phyloP scores from a whole-genome alignment of 2,113 vertebrate species.

The Oplegnathus fasciatus region DNA sequence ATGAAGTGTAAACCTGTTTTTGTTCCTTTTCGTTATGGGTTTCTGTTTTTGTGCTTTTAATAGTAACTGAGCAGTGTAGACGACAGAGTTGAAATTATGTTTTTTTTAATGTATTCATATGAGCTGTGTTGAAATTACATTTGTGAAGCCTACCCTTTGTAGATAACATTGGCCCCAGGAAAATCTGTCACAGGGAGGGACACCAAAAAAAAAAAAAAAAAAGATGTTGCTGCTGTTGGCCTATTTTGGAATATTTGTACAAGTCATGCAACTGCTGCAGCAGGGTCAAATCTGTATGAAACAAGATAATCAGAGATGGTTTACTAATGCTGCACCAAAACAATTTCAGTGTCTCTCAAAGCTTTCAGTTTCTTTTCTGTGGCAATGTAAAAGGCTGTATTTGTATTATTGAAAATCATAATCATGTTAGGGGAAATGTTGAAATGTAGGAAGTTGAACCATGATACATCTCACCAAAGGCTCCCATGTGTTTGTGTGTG shows the following conservation, averaged over 20 bases:
- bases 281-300: conserved; percentile 20
- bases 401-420: conserved; percentile 21
- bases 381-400: not conserved
- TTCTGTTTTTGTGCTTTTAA: conserved; percentile 1
- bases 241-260: conserved; percentile 16
- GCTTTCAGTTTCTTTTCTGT: not conserved
- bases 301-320: not conserved
- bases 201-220: not conserved
- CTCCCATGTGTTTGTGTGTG: conserved; percentile 9
- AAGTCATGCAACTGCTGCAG: conserved; percentile 7
- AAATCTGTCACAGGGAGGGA: not conserved
- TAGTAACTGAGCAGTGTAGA: not conserved
- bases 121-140: conserved; percentile 9
- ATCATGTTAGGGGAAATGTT: not conserved
- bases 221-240: not conserved
- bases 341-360: conserved; percentile 9
- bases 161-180: not conserved
- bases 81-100: not conserved
- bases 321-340: conserved; percentile 1
- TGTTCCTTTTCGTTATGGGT: not conserved
- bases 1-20: conserved; percentile 9
- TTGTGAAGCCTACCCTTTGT: not conserved
- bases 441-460: not conserved
- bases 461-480: conserved; percentile 38
- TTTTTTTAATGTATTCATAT: conserved; percentile 12